Percentiles rank a stretch among this genome's conserved stretches.
Evolutionary conservation across 2,797 vertebrate species (phyloP).

Genomic region (Arctocebus calabarensis): DNA sequence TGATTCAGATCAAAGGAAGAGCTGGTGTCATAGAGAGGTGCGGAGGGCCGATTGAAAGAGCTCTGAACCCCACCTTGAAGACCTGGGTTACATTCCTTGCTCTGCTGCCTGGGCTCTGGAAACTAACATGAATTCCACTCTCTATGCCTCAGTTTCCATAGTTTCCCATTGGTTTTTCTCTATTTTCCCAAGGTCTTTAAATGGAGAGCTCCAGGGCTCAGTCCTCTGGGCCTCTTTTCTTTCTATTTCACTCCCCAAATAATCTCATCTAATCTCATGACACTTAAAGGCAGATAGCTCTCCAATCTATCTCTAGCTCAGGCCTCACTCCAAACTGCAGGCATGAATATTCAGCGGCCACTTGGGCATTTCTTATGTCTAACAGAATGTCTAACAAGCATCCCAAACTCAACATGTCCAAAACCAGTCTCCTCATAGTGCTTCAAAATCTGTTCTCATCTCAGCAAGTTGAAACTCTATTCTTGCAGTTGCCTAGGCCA

Average conservation of each 20-base stretch:
- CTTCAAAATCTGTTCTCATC: neutral
- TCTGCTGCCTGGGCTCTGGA: neutral
- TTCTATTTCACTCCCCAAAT: neutral
- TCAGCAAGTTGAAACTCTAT: neutral
- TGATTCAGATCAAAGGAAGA: neutral
- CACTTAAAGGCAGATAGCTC: neutral
- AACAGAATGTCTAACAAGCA: neutral
- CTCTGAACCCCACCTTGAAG: neutral
- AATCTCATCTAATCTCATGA: neutral
- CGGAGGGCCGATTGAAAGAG: neutral
- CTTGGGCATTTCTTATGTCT: neutral
- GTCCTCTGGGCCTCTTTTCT: neutral
- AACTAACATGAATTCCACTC: neutral
- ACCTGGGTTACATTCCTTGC: neutral
- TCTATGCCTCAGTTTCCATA: neutral
- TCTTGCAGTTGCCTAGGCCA: neutral
- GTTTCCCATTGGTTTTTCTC: neutral
- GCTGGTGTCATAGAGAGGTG: neutral
- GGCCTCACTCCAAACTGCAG: neutral
- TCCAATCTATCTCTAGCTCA: neutral
- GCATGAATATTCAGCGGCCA: neutral
- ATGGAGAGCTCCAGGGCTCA: neutral
- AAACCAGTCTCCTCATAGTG: neutral
- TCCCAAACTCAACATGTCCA: neutral
- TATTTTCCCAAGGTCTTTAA: neutral